phyloP scores from a whole-genome alignment of 2,888 invertebrate genomes.

The Caenorhabditis imperialis region DNA sequence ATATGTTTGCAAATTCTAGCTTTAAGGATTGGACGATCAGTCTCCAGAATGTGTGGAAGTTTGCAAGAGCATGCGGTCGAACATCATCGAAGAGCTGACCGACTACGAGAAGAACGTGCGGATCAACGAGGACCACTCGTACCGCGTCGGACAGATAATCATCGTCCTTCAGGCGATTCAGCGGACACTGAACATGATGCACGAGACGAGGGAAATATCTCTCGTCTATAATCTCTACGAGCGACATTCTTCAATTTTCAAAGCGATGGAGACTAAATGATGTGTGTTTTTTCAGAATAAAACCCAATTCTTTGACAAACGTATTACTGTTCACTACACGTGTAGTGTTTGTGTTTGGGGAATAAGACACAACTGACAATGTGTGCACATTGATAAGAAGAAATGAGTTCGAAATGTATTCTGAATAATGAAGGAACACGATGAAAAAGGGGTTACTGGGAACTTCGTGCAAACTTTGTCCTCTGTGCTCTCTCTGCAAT shows the following conservation, averaged over 20 bases:
- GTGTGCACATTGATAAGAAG: too few species aligned
- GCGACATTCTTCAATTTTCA: slow-evolving; percentile 33
- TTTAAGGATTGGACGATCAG: slow-evolving; percentile 42
- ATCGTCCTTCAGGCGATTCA: slow-evolving; percentile 38
- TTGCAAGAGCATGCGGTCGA: slow-evolving; percentile 22
- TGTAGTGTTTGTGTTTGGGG: too few species aligned
- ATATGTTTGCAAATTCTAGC: background rate
- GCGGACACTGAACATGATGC: slow-evolving; percentile 29
- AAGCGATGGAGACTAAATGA: slow-evolving; percentile 8
- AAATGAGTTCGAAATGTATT: too few species aligned
- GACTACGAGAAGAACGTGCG: slow-evolving; percentile 45
- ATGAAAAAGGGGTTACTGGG: too few species aligned
- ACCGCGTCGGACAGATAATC: slow-evolving; percentile 45
- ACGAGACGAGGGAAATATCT: slow-evolving; percentile 43
- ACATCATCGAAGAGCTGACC: slow-evolving; percentile 37
- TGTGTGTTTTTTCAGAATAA: slow-evolving; percentile 1
- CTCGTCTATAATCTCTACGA: slow-evolving; percentile 49
- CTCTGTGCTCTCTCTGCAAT: too few species aligned
- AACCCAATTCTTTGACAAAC: background rate
- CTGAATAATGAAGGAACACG: too few species aligned
- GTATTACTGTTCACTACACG: slow-evolving; percentile 1
- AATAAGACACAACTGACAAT: background rate
- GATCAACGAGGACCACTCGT: slow-evolving; percentile 39
- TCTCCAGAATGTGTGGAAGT: slow-evolving; percentile 32
- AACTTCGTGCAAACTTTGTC: too few species aligned